A percentile compares a stretch with the other conserved stretches of the same genome.
Evolutionary conservation across 2,888 invertebrate species (phyloP).

Genomic region (Sarcophaga carnaria): DNA sequence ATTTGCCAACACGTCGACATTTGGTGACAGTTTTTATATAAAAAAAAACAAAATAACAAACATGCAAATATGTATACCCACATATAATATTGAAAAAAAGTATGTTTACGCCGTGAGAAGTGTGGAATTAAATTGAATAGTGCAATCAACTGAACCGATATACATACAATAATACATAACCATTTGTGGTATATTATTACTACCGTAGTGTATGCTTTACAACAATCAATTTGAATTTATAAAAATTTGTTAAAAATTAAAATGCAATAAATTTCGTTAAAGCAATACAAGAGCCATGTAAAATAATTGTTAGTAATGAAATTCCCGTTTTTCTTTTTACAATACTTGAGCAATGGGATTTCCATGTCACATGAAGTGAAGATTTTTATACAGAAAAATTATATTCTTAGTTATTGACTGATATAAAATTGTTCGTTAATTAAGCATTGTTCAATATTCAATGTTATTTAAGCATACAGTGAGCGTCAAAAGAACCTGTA

Average conservation of each 20-base stretch:
- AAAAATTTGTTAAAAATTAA: not conserved
- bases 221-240: slow-evolving; percentile 2
- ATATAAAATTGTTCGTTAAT: too few relatives aligned
- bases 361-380: too few relatives aligned
- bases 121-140: not conserved
- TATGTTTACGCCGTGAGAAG: not conserved
- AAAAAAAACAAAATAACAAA: slow-evolving; percentile 21
- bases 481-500: too few relatives aligned
- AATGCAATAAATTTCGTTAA: not conserved
- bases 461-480: too few relatives aligned
- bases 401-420: too few relatives aligned
- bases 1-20: slow-evolving; percentile 50
- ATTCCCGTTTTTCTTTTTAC: too few relatives aligned
- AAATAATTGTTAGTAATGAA: too few relatives aligned
- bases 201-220: slow-evolving; percentile 1
- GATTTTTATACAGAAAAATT: too few relatives aligned
- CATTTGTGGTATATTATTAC: slow-evolving; percentile 38
- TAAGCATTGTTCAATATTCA: too few relatives aligned
- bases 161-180: not conserved
- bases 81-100: not conserved
- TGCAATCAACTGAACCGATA: not conserved
- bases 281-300: too few relatives aligned
- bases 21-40: slow-evolving; percentile 18
- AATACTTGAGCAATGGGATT: too few relatives aligned
- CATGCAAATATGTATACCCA: not conserved